Evolutionary conservation across 2,113 vertebrate genomes (phyloP).

Genomic region (Myrmecobius fasciatus): DNA sequence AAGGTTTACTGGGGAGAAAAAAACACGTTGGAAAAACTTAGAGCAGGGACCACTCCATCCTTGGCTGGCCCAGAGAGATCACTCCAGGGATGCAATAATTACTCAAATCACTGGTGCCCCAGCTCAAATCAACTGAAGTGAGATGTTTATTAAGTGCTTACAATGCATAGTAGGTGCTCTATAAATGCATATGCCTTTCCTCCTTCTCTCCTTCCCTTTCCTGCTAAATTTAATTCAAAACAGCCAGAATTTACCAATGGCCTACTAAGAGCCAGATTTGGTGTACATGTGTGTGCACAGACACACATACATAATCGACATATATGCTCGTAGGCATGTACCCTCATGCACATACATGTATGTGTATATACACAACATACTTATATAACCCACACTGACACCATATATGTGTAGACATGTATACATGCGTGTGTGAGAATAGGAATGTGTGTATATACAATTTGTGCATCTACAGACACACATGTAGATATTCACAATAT

Average conservation of each 20-base stretch:
- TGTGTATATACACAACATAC: too few relatives aligned
- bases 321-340: too few relatives aligned
- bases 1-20: slow-evolving; percentile 49
- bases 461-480: too few relatives aligned
- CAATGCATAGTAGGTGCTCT: not conserved
- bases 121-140: not conserved
- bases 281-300: too few relatives aligned
- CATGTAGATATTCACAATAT: too few relatives aligned
- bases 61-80: not conserved
- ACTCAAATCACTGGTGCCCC: not conserved
- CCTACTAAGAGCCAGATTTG: not conserved
- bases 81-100: not conserved
- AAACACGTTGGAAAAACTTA: not conserved
- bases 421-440: too few relatives aligned
- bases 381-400: too few relatives aligned
- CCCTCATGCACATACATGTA: too few relatives aligned
- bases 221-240: not conserved
- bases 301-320: too few relatives aligned
- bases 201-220: not conserved
- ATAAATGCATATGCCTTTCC: not conserved
- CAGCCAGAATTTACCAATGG: not conserved
- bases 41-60: not conserved
- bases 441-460: too few relatives aligned
- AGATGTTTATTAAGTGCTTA: not conserved
- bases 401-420: too few relatives aligned